Evolutionary conservation across 2,888 invertebrate genomes (phyloP).

Genomic region (Metopia argyrocephala): DNA sequence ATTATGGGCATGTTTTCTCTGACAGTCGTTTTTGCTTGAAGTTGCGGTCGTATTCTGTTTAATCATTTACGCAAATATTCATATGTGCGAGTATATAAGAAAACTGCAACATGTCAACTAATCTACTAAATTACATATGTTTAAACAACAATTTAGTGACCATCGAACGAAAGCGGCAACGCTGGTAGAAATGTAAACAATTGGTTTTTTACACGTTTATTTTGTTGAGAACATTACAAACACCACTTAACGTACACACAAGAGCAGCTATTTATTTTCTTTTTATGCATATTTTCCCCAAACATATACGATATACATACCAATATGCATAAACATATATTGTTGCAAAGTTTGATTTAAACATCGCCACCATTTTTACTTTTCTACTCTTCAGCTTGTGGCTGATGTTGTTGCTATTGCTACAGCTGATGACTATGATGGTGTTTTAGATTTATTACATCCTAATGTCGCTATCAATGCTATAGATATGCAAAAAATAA

Average conservation of each 20-base stretch:
- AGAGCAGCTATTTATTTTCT: too few relatives aligned
- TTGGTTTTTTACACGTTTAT: constrained; percentile 13
- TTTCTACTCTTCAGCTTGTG: neutral
- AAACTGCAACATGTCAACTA: too few relatives aligned
- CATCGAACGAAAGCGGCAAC: too few relatives aligned
- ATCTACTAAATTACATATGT: too few relatives aligned
- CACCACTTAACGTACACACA: neutral
- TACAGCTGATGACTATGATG: constrained; percentile 29
- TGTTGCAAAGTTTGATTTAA: neutral
- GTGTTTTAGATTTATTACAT: constrained; percentile 65
- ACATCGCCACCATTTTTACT: neutral
- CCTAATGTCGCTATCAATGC: constrained; percentile 64
- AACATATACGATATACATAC: too few relatives aligned
- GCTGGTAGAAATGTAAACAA: neutral
- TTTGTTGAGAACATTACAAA: constrained; percentile 26
- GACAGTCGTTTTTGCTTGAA: too few relatives aligned
- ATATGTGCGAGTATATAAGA: too few relatives aligned
- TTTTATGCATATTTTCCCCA: constrained; percentile 1
- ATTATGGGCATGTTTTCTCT: too few relatives aligned
- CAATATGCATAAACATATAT: neutral
- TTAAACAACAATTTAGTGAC: too few relatives aligned
- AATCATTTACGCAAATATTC: too few relatives aligned
- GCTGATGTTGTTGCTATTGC: neutral
- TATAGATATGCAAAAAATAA: constrained; percentile 43
- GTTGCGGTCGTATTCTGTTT: too few relatives aligned